Percentiles rank a stretch among this genome's conserved stretches.
These are phyloP conservation scores for Apotomis betuletana DNA, from an alignment of 2,888 invertebrate genomes.

Conservation along the genomic window DNA sequence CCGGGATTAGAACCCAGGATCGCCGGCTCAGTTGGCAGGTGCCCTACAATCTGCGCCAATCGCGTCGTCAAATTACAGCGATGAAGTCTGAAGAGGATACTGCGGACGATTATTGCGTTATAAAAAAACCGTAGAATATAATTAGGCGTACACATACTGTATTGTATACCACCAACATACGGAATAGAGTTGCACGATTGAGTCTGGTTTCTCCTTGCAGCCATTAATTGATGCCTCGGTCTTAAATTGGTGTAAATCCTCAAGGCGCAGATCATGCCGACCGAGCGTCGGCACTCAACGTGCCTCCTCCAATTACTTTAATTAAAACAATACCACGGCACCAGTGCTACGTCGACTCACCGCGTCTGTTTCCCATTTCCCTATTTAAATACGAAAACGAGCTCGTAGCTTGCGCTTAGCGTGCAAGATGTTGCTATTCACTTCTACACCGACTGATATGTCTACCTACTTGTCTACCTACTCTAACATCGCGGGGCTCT, in stretches of 20 bases:
- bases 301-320: slow-evolving; percentile 84
- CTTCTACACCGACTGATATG: slow-evolving; percentile 62
- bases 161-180: slow-evolving; percentile 39
- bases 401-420: slow-evolving; percentile 74
- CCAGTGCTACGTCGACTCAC: slow-evolving; percentile 79
- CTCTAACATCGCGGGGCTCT: slow-evolving; percentile 14
- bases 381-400: slow-evolving; percentile 83
- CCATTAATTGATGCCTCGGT: slow-evolving; percentile 77
- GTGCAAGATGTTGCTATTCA: slow-evolving; percentile 77
- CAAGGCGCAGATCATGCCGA: slow-evolving; percentile 81
- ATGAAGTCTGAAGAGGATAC: not conserved
- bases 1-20: no score
- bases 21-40: no score
- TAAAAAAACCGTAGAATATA: no score
- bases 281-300: slow-evolving; percentile 76
- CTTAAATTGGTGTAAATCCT: slow-evolving; percentile 82
- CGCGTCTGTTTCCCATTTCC: slow-evolving; percentile 82
- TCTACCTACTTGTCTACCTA: slow-evolving; percentile 54
- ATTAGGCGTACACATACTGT: no score
- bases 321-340: slow-evolving; percentile 83
- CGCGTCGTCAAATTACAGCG: not conserved
- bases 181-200: slow-evolving; percentile 55
- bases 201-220: slow-evolving; percentile 56
- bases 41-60: no score
- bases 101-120: no score